Percentiles rank a stretch among this genome's conserved stretches.
These are phyloP conservation scores for Dermochelys coriacea DNA, from an alignment of 2,797 vertebrate genomes.

Conservation along the genomic window DNA sequence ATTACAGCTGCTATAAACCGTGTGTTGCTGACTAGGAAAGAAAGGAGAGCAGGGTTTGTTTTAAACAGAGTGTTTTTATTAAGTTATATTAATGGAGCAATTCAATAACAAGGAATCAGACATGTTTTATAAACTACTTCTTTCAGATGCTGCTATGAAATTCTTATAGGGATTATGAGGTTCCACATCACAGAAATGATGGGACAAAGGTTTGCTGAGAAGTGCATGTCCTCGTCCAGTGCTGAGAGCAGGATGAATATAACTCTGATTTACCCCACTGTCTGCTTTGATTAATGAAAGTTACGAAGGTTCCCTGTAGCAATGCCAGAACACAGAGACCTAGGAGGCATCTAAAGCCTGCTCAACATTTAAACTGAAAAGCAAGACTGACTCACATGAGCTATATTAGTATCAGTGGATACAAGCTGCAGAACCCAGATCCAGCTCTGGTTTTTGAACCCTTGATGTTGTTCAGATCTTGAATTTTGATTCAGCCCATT, in stretches of 20 bases:
- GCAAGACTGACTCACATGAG: neutral
- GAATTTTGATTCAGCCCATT: neutral
- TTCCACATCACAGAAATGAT: neutral
- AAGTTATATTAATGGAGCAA: neutral
- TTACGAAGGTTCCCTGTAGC: neutral
- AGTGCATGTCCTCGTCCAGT: accelerated
- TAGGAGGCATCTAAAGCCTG: accelerated
- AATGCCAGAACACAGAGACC: neutral
- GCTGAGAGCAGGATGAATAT: neutral
- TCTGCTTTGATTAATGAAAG: neutral
- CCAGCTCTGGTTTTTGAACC: accelerated
- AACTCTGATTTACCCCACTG: neutral
- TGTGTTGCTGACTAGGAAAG: constrained; percentile 93
- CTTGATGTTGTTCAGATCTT: neutral
- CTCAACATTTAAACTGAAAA: neutral
- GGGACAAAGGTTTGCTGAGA: neutral
- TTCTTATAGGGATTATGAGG: neutral
- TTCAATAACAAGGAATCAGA: neutral
- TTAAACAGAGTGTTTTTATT: neutral
- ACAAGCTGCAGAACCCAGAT: neutral
- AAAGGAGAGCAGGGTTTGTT: neutral
- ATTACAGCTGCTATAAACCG: constrained; percentile 98
- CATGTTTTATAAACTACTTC: neutral
- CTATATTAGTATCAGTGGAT: neutral
- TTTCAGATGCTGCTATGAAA: neutral